These are phyloP conservation scores for Siphlonurus alternatus DNA, from an alignment of 2,888 invertebrate genomes.

Conservation along the genomic window DNA sequence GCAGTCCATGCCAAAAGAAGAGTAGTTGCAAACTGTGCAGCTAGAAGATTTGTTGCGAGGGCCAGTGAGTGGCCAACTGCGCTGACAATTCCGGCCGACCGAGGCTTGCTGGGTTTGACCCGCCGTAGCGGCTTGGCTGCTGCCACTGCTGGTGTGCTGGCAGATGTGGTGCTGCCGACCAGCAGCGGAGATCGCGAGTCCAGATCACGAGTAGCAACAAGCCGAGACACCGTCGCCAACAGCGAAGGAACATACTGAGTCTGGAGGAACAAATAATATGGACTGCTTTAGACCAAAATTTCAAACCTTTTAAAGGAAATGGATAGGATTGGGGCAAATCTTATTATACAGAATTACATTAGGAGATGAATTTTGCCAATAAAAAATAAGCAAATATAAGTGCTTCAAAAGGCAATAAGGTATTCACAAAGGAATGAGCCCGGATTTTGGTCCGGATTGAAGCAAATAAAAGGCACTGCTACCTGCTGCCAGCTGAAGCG, in stretches of 20 bases:
- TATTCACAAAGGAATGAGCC: too few relatives aligned
- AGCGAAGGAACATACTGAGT: slow-evolving; percentile 20
- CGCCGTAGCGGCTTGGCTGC: neutral
- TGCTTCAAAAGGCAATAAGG: too few relatives aligned
- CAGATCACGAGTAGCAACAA: slow-evolving; percentile 31
- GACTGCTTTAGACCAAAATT: too few relatives aligned
- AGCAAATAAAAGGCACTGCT: too few relatives aligned
- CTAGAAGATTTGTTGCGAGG: neutral
- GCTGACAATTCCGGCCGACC: neutral
- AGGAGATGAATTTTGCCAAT: too few relatives aligned
- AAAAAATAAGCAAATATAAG: too few relatives aligned
- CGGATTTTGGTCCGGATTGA: too few relatives aligned
- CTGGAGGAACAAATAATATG: neutral
- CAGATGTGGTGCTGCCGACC: neutral
- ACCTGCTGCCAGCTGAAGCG: too few relatives aligned
- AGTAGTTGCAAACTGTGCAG: neutral
- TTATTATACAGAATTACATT: too few relatives aligned
- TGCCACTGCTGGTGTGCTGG: neutral
- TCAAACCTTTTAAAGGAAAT: too few relatives aligned
- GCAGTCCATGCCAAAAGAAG: slow-evolving; percentile 31
- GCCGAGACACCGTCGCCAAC: slow-evolving; percentile 32
- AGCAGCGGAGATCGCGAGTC: slow-evolving; percentile 14
- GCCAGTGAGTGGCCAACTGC: neutral
- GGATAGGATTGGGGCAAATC: too few relatives aligned
- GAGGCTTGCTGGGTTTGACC: slow-evolving; percentile 4